A percentile compares a stretch with the other conserved stretches of the same genome.
These are phyloP conservation scores for Synergus umbraculus DNA, from an alignment of 2,888 invertebrate genomes.

Conservation along the genomic window DNA sequence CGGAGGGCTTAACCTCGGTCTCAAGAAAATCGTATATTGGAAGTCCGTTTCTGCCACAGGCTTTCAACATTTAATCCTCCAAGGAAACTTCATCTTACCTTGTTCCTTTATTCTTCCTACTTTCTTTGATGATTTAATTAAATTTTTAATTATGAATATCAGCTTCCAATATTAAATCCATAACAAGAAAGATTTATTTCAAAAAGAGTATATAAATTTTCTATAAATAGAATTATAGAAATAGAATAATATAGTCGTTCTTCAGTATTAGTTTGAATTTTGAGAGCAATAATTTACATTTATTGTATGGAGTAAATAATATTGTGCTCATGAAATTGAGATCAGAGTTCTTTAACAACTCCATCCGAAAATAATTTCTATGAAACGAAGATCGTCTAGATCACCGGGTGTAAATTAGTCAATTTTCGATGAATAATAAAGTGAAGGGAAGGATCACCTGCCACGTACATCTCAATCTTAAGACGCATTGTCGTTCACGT, in stretches of 20 bases:
- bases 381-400: conserved; percentile 4
- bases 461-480: conserved; percentile 57
- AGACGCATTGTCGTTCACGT: conserved; percentile 67
- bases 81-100: conserved; percentile 48
- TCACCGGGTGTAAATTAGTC: conserved; percentile 41
- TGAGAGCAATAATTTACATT: not conserved
- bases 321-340: not conserved
- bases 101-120: conserved; percentile 19
- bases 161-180: not conserved
- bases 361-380: not conserved
- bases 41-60: conserved; percentile 55
- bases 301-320: not conserved
- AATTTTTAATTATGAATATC: not conserved
- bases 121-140: conserved; percentile 27
- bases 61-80: conserved; percentile 53
- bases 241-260: not conserved
- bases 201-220: not conserved
- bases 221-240: not conserved
- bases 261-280: not conserved
- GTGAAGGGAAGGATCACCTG: conserved; percentile 47
- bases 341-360: not conserved
- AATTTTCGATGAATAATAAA: conserved; percentile 52
- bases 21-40: conserved; percentile 65
- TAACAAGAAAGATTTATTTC: too few species aligned
- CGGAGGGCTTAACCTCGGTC: conserved; percentile 67